Percentiles rank a stretch among this genome's conserved stretches.
Conservation (phyloP, 2,797 vertebrate species). For the Poecile montanus region DNA sequence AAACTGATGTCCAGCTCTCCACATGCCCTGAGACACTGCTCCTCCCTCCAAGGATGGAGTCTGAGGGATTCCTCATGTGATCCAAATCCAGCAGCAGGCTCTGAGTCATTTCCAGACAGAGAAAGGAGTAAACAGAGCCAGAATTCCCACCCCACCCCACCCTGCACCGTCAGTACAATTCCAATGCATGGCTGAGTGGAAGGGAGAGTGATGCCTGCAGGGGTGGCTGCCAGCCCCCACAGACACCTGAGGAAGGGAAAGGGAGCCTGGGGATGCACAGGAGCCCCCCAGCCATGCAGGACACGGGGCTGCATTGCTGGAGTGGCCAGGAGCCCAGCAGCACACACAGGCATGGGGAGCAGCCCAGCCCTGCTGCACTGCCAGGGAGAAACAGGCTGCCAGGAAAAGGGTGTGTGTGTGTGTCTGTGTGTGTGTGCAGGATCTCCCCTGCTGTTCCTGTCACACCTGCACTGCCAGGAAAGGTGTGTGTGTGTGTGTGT, state of each 20-base stretch:
- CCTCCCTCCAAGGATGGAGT: neutral
- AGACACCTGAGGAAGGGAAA: slow-evolving; percentile 44
- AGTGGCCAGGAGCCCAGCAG: neutral
- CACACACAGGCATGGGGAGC: too few species aligned
- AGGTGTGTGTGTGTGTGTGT: too few species aligned
- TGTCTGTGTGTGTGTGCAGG: neutral
- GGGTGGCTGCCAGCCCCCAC: slow-evolving; percentile 8
- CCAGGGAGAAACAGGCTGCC: neutral
- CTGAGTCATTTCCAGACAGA: neutral
- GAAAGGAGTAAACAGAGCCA: neutral
- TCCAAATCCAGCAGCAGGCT: neutral
- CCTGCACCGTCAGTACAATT: neutral
- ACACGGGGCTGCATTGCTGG: neutral
- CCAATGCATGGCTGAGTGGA: neutral
- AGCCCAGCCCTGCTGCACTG: too few species aligned
- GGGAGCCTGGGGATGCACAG: slow-evolving; percentile 38
- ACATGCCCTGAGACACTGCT: neutral
- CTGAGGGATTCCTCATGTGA: neutral
- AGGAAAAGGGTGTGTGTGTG: neutral
- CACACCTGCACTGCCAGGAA: neutral
- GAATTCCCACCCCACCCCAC: neutral
- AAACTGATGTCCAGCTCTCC: neutral
- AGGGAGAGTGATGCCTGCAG: neutral
- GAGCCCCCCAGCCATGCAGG: slow-evolving; percentile 30
- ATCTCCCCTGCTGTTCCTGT: neutral